Percentiles rank a stretch among this genome's conserved stretches.
These are phyloP conservation scores for Andrena fulva DNA, from an alignment of 2,888 invertebrate species.

Conservation along the genomic window DNA sequence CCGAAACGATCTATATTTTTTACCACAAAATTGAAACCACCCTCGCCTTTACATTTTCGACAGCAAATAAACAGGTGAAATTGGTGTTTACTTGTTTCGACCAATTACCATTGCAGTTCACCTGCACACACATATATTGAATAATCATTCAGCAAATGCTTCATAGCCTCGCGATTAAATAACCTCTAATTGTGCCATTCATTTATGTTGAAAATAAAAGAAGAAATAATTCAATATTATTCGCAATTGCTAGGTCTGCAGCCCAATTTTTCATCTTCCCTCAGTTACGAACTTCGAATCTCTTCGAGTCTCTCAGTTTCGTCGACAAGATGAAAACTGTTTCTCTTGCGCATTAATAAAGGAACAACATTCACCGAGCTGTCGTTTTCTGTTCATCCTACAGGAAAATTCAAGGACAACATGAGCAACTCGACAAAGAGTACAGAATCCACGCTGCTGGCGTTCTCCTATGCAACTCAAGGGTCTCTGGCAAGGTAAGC, in stretches of 20 bases:
- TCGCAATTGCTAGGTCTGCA: no score
- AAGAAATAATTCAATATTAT: no score
- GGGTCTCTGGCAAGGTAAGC: conserved; percentile 88
- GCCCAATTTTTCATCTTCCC: no score
- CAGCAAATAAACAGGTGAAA: neutral
- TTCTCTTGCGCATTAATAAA: neutral
- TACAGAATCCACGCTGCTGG: conserved; percentile 89
- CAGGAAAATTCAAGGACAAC: conserved; percentile 90
- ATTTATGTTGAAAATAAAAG: neutral
- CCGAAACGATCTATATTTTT: neutral
- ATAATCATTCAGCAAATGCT: neutral
- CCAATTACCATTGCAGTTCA: no score
- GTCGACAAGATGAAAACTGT: neutral
- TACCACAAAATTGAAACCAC: neutral
- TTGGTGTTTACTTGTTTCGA: neutral
- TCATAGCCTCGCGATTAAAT: neutral
- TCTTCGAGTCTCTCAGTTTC: neutral
- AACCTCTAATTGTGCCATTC: neutral
- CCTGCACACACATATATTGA: neutral
- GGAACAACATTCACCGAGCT: neutral
- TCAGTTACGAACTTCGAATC: neutral
- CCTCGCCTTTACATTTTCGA: neutral
- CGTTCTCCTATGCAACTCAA: conserved; percentile 87
- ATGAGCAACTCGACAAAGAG: conserved; percentile 89
- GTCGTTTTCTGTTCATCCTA: conserved; percentile 51